Evolutionary conservation across 2,888 invertebrate genomes (phyloP).

Genomic region (Pammene aurita): DNA sequence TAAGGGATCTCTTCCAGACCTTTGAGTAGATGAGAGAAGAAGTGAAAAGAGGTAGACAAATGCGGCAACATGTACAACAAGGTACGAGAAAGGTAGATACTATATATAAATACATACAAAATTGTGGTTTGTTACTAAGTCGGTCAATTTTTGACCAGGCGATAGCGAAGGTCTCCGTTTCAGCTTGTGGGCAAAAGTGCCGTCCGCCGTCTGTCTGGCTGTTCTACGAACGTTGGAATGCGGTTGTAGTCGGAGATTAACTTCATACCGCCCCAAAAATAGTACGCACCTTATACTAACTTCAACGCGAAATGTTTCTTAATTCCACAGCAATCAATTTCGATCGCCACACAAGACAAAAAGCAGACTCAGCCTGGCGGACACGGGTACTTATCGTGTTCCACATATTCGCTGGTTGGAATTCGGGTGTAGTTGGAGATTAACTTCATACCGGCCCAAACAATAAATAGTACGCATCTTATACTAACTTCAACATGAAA

Average conservation of each 20-base stretch:
- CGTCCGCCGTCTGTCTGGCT: too few relatives aligned
- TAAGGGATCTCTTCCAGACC: too few relatives aligned
- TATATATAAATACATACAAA: too few relatives aligned
- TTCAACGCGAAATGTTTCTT: not conserved
- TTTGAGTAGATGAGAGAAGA: too few relatives aligned
- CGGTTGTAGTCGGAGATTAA: not conserved
- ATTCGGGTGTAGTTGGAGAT: conserved; percentile 82
- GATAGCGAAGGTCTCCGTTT: too few relatives aligned
- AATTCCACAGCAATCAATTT: conserved; percentile 8
- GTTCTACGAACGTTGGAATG: not conserved
- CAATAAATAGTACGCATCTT: not conserved
- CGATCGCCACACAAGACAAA: conserved; percentile 25
- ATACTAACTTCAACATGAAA: not conserved
- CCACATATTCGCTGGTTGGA: conserved; percentile 56
- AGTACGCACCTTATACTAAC: not conserved
- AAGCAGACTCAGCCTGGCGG: conserved; percentile 14
- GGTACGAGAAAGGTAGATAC: too few relatives aligned
- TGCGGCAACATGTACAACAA: too few relatives aligned
- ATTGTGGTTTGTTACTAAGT: too few relatives aligned
- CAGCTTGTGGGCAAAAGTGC: too few relatives aligned
- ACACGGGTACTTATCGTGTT: conserved; percentile 20
- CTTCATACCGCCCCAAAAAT: not conserved
- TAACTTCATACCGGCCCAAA: conserved; percentile 69
- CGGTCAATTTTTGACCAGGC: too few relatives aligned
- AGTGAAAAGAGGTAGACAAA: too few relatives aligned